Base-by-base conservation (phyloP, 1,140 invertebrate species). In the Drosophila triauraria region DNA sequence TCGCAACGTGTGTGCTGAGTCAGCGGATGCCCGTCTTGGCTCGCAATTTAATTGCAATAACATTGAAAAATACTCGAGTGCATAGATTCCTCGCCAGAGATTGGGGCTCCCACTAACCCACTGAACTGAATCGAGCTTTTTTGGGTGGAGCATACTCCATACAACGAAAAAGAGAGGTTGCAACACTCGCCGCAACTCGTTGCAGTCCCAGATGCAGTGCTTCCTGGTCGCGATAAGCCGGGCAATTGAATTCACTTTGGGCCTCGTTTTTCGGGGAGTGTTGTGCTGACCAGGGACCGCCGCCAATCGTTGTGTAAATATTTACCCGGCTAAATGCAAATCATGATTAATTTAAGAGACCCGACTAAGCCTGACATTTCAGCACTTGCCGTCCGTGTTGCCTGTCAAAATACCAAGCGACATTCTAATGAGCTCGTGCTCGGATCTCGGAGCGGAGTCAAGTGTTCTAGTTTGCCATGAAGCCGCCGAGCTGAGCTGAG, bases 151-250 rank as follows among this genome's bases (percentile, higher is more conserved):
- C 58, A 50, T 42, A 42, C 51, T 35, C 8, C 17, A 7, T 58
- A 54, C 44, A 30, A 30, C 10, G n/a, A 13, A 40, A 60, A 38
- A 32, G 44, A 42, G 38, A 42, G 32, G 61, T 67, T 87, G 79
- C 75, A 68, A 78, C 75, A 68, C 17, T 72, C 7, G 17, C 30
- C 59, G 54, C 50, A 81, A 65, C 78, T 53, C 47, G 83, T 82
- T 80, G 72, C 17, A 10, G 3, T 27, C 42, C 30, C 43, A 70
- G 79, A 86, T 88, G 74, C 70, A 75, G 35, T 53, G 47, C 48
- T 90, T 90, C 85, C 85, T 90, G 85, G 85, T 90, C 32, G 44
- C 69, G 85, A 90, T 90, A 90, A 85, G 70, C 38, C 43, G 23
- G 40, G 35, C 76, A 80, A 74, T 80, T 80, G 76, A 80, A 80